Conservation (phyloP, 2,888 invertebrate species). For the Anthoptus insignis region DNA sequence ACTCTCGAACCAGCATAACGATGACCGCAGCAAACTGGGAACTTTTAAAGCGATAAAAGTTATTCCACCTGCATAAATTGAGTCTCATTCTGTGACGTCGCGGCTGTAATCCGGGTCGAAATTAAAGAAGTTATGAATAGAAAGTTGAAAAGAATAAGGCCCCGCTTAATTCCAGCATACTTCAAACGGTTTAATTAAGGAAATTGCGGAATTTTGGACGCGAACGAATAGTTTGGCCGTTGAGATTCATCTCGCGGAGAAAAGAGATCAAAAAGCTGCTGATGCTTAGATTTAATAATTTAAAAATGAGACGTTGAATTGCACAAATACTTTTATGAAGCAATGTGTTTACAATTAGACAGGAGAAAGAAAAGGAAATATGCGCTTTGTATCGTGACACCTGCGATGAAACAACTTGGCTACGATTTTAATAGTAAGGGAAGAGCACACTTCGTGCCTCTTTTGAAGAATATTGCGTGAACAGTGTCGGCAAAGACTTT, state of each 20-base stretch:
- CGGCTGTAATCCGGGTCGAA: constrained; percentile 32
- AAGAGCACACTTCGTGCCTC: too few relatives aligned
- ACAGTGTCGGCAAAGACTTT: too few relatives aligned
- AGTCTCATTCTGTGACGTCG: constrained; percentile 56
- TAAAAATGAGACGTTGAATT: background rate
- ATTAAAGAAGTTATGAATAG: constrained; percentile 40
- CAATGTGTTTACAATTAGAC: background rate
- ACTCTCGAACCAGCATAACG: constrained; percentile 25
- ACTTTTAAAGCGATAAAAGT: constrained; percentile 61
- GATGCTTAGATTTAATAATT: background rate
- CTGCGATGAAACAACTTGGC: background rate
- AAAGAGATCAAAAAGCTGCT: constrained; percentile 2
- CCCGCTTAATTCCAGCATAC: constrained; percentile 35
- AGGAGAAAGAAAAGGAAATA: background rate
- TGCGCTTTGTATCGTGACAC: background rate
- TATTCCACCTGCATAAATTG: constrained; percentile 65
- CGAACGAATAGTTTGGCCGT: constrained; percentile 23
- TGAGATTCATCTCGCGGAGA: constrained; percentile 18
- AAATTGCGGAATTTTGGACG: constrained; percentile 25
- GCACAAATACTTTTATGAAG: background rate
- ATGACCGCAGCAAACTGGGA: constrained; percentile 36
- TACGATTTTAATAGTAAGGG: too few relatives aligned
- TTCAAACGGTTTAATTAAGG: constrained; percentile 37
- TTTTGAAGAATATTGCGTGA: too few relatives aligned
- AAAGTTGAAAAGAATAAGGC: constrained; percentile 36